Base-by-base conservation (phyloP, 2,888 invertebrate genomes). In the Ommatoiulus sabulosus region DNA sequence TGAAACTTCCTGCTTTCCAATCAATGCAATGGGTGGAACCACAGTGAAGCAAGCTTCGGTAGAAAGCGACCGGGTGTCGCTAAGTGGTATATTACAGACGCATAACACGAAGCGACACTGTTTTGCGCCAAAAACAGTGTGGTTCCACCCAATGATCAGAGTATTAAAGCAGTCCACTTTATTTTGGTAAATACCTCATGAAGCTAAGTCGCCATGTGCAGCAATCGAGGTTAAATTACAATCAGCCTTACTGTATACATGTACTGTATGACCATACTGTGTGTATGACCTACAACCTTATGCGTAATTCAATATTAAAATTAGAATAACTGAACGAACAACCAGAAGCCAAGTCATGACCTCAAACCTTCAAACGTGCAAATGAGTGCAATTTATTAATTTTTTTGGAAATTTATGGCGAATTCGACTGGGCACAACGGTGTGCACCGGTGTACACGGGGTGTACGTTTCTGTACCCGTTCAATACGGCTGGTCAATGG, bases 141-240 rank as follows among this genome's bases (percentile, higher is more conserved):
- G 2, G 3, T 57, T n/a, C n/a, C n/a, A n/a, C n/a, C 3, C 10
- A 15, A 15, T 52, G 4, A 17, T 17, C 17, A 52, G 80, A 80
- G 24, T 80, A 57, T 35, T 35, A 35, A 80, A 80, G 24, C 35
- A 80, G 15, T 15, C 15, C 80, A 24, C 10, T 12, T 35, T 80
- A 35, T 15, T 80, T 8, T 35, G 80, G 80, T 35, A 12, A 80
- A 35, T 35, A 24, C 35, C 80, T 20, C 24, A 7, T 80, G 35
- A 80, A 35, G 24, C 35, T 80, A 80, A 80, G 12, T 80, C 35
- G 24, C 80, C 24, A 80, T 80, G 35, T 35, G 35, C 80, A 80
- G 80, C 35, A 80, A 80, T 80, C 80, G 80, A 80, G 80, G 80
- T 80, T 80, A 35, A 80, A 10, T 80, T 80, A 10, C 20, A 12